Evolutionary conservation across 2,888 invertebrate species (phyloP).

Genomic region (Morinoia aosen): DNA sequence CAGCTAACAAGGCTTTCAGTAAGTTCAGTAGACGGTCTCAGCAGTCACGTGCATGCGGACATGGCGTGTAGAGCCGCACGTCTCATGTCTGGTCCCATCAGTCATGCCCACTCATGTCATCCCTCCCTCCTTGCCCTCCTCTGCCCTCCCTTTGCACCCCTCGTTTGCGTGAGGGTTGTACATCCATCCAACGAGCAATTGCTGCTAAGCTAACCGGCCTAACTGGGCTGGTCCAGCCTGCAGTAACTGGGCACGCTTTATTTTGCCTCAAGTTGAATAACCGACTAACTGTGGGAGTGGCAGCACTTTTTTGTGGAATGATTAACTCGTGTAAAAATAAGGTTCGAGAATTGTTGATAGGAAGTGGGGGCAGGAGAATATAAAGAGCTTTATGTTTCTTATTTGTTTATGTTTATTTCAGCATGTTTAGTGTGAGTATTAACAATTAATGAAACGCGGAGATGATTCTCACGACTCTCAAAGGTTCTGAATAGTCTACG

Average conservation of each 20-base stretch:
- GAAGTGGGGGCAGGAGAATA: too few species aligned
- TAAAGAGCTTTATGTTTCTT: too few species aligned
- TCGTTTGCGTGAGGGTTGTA: background rate
- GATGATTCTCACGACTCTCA: too few species aligned
- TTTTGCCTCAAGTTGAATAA: background rate
- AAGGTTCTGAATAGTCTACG: too few species aligned
- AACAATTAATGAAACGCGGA: too few species aligned
- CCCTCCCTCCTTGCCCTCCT: too few species aligned
- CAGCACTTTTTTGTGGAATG: background rate
- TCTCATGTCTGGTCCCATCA: background rate
- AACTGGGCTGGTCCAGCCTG: background rate
- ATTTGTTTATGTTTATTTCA: too few species aligned
- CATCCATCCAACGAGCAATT: slow-evolving; percentile 43
- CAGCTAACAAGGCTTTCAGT: background rate
- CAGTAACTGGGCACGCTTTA: background rate
- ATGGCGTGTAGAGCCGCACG: background rate
- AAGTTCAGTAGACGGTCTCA: background rate
- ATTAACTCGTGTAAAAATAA: background rate
- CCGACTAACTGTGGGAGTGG: background rate
- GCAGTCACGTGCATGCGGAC: background rate
- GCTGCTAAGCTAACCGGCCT: slow-evolving; percentile 20
- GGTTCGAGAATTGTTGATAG: too few species aligned
- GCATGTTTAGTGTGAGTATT: too few species aligned
- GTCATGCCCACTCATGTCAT: background rate
- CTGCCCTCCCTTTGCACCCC: background rate